A percentile compares a stretch with the other conserved stretches of the same genome.
Conservation (phyloP, 30 jellyfish, hydroid and myxozoan species). For the Haliclystus octoradiatus region DNA sequence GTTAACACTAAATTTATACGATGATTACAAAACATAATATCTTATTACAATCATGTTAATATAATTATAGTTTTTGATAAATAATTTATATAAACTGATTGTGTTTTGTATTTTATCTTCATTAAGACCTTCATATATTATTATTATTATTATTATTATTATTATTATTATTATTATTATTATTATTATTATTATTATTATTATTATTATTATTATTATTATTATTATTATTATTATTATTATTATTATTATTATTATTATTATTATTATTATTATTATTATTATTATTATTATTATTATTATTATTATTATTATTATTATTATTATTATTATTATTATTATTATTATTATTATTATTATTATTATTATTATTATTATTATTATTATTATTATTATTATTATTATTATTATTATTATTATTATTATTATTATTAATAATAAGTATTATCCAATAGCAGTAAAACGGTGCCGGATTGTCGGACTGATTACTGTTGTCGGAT, state of each 20-base stretch:
- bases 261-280: neutral
- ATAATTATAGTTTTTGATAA: no score
- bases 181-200: neutral
- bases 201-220: neutral
- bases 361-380: neutral
- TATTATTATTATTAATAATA: neutral
- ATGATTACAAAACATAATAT: no score
- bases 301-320: neutral
- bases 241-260: neutral
- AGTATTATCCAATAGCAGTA: no score
- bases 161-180: neutral
- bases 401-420: neutral
- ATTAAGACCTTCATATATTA: neutral
- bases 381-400: neutral
- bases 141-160: neutral
- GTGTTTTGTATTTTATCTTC: no score
- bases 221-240: neutral
- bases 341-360: neutral
- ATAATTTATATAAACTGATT: no score
- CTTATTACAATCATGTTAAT: no score
- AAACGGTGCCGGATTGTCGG: no score
- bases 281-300: neutral
- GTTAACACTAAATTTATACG: no score
- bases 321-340: neutral
- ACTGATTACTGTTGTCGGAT: no score